A percentile compares a stretch with the other conserved stretches of the same genome.
These are phyloP conservation scores for Drosophila melanogaster DNA, from an alignment of 1,140 invertebrate genomes.

Conservation along the genomic window DNA sequence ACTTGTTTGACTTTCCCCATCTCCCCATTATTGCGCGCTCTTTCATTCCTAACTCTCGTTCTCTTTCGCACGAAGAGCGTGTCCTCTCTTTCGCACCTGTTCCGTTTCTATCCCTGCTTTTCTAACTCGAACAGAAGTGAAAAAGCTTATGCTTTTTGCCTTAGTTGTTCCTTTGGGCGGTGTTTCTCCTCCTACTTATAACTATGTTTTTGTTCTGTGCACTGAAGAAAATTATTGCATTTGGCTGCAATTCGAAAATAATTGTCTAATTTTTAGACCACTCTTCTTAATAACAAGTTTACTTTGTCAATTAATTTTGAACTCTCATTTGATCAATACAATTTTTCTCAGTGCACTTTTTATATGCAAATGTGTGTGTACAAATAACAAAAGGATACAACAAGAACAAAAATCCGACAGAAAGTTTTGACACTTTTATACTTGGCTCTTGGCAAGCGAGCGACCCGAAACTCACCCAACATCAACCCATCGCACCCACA, in stretches of 20 bases:
- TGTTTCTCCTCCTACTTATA: conserved; percentile 9
- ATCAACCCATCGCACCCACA: conserved; percentile 8
- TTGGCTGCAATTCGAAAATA: too few relatives aligned
- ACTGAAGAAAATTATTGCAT: not conserved
- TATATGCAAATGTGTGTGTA: conserved; percentile 28
- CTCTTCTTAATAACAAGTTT: too few relatives aligned
- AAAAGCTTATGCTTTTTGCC: conserved; percentile 73
- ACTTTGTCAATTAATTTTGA: too few relatives aligned
- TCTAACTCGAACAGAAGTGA: conserved; percentile 18
- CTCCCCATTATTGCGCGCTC: conserved; percentile 4
- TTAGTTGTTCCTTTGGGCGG: conserved; percentile 49
- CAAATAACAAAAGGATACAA: conserved; percentile 77
- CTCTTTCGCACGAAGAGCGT: not conserved
- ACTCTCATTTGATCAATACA: not conserved
- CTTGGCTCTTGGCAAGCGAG: conserved; percentile 64
- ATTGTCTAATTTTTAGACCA: too few relatives aligned
- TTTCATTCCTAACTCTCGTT: not conserved
- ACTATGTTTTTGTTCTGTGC: conserved; percentile 22
- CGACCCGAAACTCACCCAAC: conserved; percentile 59
- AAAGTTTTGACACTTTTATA: conserved; percentile 82
- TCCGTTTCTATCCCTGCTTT: conserved; percentile 6
- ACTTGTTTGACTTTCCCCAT: conserved; percentile 71
- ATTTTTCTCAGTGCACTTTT: conserved; percentile 4
- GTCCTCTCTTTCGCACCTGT: conserved; percentile 5
- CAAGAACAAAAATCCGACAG: conserved; percentile 66